A percentile compares a stretch with the other conserved stretches of the same genome.
phyloP scores from a whole-genome alignment of 2,797 vertebrate species.

The Pangasius macronema region DNA sequence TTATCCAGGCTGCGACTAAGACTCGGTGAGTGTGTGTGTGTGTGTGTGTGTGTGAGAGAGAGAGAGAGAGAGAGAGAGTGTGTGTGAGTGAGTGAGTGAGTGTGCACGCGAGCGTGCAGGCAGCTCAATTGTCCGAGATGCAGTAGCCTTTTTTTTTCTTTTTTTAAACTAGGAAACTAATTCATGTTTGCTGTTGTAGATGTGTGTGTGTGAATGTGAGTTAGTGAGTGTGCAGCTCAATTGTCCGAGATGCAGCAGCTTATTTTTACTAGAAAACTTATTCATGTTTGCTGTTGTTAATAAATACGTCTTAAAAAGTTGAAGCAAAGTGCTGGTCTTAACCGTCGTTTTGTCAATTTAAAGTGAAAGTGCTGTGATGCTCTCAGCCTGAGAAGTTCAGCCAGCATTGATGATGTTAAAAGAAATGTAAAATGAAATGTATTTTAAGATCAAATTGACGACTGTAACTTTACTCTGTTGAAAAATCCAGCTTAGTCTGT shows the following conservation, averaged over 20 bases:
- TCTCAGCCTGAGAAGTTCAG: neutral
- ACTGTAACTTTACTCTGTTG: neutral
- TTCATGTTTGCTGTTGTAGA: too few species aligned
- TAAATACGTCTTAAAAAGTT: neutral
- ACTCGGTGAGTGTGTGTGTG: constrained; percentile 19
- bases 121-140: neutral
- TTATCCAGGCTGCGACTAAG: neutral
- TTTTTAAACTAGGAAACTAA: too few species aligned
- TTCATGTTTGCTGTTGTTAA: neutral
- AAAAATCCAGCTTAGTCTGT: neutral
- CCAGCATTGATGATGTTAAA: neutral
- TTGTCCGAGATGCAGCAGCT: neutral
- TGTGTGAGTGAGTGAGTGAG: too few species aligned
- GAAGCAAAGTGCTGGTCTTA: neutral
- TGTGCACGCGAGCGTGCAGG: neutral
- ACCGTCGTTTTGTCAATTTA: neutral
- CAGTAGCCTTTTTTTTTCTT: neutral
- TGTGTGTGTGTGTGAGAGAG: neutral
- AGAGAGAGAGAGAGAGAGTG: too few species aligned
- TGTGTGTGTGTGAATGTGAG: neutral
- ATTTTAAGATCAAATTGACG: neutral
- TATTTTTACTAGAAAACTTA: neutral
- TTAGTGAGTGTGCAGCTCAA: neutral
- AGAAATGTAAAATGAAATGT: neutral
- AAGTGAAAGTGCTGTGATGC: constrained; percentile 9